Percentiles rank a stretch among this genome's conserved stretches.
phyloP scores from a whole-genome alignment of 2,113 vertebrate species.

The Labeo catla region DNA sequence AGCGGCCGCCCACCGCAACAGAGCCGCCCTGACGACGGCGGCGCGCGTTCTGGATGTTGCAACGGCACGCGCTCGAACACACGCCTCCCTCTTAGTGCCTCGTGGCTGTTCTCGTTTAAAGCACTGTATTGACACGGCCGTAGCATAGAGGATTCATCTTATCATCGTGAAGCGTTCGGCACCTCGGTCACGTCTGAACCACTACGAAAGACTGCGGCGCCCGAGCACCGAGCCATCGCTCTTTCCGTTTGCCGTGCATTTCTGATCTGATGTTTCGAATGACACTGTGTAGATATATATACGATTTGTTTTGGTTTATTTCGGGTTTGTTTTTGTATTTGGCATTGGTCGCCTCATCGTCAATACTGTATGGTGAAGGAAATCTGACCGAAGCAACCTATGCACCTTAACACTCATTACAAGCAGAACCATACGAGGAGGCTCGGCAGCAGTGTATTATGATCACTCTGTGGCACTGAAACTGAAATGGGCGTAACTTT shows the following conservation, averaged over 20 bases:
- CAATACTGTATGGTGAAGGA: conserved; percentile 60
- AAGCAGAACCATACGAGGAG: neutral
- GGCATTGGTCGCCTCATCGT: conserved; percentile 50
- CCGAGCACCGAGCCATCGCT: conserved; percentile 42
- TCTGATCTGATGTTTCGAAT: conserved; percentile 17
- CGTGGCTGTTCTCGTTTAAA: conserved; percentile 37
- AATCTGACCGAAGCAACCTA: conserved; percentile 62
- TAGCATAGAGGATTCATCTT: conserved; percentile 54
- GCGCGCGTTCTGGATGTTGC: neutral
- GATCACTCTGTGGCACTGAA: conserved; percentile 36
- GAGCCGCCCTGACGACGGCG: neutral
- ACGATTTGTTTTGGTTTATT: neutral
- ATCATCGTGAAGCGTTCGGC: conserved; percentile 33
- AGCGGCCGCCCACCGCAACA: conserved; percentile 1
- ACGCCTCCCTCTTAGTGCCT: conserved; percentile 4
- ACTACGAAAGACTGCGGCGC: conserved; percentile 51
- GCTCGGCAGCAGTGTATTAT: neutral
- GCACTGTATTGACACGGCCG: conserved; percentile 52
- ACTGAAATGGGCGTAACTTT: neutral
- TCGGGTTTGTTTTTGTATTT: conserved; percentile 39
- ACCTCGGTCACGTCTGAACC: conserved; percentile 41
- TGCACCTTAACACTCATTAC: conserved; percentile 69
- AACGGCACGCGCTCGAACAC: neutral
- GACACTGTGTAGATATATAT: conserved; percentile 23
- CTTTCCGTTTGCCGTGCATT: conserved; percentile 28